Conservation (phyloP, 2,797 vertebrate species). For the Mormyrus hasselquistii region DNA sequence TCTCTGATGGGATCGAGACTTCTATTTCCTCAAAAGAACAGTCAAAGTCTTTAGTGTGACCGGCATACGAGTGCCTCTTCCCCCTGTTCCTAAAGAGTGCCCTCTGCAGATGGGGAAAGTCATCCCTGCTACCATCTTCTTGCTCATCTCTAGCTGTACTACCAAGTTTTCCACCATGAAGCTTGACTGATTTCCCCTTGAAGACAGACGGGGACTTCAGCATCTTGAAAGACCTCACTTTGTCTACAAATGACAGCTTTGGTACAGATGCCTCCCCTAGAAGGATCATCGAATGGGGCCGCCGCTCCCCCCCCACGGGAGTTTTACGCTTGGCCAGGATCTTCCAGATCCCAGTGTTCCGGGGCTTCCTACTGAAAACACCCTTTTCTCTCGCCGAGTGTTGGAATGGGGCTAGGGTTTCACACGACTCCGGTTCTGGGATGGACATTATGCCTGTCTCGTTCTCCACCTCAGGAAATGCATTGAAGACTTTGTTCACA, state of each 20-base stretch:
- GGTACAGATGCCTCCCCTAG: slow-evolving; percentile 69
- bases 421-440: slow-evolving; percentile 51
- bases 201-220: slow-evolving; percentile 64
- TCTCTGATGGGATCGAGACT: slow-evolving; percentile 57
- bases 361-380: slow-evolving; percentile 57
- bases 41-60: slow-evolving; percentile 73
- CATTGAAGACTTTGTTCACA: slow-evolving; percentile 71
- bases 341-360: slow-evolving; percentile 75
- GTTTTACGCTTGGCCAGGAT: slow-evolving; percentile 73
- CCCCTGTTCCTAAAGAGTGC: slow-evolving; percentile 59
- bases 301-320: slow-evolving; percentile 58
- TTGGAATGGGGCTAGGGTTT: slow-evolving; percentile 45
- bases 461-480: slow-evolving; percentile 62
- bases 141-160: slow-evolving; percentile 54
- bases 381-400: slow-evolving; percentile 45
- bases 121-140: slow-evolving; percentile 55
- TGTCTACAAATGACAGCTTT: slow-evolving; percentile 79
- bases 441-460: slow-evolving; percentile 55
- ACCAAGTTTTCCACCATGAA: slow-evolving; percentile 55
- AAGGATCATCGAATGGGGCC: slow-evolving; percentile 85
- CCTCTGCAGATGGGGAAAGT: slow-evolving; percentile 61
- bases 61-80: slow-evolving; percentile 81
- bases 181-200: slow-evolving; percentile 58
- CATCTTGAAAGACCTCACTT: slow-evolving; percentile 77
- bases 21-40: slow-evolving; percentile 77